Conservation (phyloP, 2,888 invertebrate genomes). For the Leptopilina myrica region DNA sequence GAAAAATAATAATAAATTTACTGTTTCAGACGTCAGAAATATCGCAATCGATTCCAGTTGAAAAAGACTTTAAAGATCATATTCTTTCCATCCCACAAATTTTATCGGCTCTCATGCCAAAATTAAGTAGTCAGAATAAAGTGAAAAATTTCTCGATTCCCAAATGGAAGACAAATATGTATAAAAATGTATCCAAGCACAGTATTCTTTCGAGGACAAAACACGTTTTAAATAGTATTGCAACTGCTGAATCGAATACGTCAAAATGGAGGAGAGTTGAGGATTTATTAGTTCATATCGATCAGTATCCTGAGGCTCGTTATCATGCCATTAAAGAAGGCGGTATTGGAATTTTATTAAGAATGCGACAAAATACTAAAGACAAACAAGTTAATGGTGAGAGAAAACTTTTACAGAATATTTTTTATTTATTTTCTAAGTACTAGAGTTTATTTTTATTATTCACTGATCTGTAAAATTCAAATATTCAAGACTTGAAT, state of each 20-base stretch:
- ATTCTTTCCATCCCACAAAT: conserved; percentile 74
- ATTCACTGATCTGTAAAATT: no score
- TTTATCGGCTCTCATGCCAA: conserved; percentile 75
- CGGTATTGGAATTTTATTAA: conserved; percentile 82
- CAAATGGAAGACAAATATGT: conserved; percentile 77
- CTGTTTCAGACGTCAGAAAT: neutral
- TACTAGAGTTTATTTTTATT: no score
- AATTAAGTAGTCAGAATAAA: conserved; percentile 68
- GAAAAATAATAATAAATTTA: neutral
- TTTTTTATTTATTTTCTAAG: no score
- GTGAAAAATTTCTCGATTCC: conserved; percentile 68
- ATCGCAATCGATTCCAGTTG: conserved; percentile 30
- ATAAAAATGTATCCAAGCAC: conserved; percentile 75
- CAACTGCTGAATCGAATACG: conserved; percentile 79
- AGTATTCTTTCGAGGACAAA: conserved; percentile 83
- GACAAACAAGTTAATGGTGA: conserved; percentile 72
- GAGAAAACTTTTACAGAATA: neutral
- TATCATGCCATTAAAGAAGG: conserved; percentile 87
- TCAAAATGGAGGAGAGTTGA: conserved; percentile 82
- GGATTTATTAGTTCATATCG: conserved; percentile 85
- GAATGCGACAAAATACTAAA: conserved; percentile 77
- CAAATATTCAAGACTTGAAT: no score
- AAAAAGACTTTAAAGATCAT: conserved; percentile 55
- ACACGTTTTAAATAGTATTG: conserved; percentile 82
- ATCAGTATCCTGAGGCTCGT: conserved; percentile 85